Evolutionary conservation across 2,797 vertebrate species (phyloP), one percentile per base, ranked within the genome.

Genomic region (Linurgus olivaceus): DNA sequence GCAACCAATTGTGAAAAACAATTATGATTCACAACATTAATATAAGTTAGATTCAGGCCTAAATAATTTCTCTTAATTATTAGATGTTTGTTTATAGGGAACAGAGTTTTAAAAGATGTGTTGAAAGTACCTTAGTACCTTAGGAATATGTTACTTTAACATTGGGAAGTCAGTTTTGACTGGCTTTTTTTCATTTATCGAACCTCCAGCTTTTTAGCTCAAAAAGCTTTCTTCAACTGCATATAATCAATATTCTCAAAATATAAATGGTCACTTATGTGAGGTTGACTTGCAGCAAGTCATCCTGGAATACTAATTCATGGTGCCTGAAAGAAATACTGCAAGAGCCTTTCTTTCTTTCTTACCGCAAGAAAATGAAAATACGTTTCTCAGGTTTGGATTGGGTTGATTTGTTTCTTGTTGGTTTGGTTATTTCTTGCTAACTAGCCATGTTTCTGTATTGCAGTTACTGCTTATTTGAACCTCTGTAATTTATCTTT

Each of bases 371-470:
- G 45, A 86, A 88, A 77, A 45, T 23, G 17, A 42, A 73, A 90
- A 54, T 11, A 6, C 0, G 0, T 72, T 88, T 35, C 3, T 73
- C 1, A 3, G 20, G 40, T 58, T 83, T 79, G 47, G 17, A 17
- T 70, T 62, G 17, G 18, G 26, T 58, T 28, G 35, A 80, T 42
- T 61, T 59, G 21, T 61, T 89, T 77, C 14, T 40, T 52, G 35
- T 48, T 88, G 29, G 3, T 62, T 90, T 90, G 47, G 11, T 88
- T 81, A 50, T 86, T 86, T 85, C 81, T 70, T 90, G 11, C 63
- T 83, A 83, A 58, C 21, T 7, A 65, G 11, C 18, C 44, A 6
- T 73, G 35, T 73, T 89, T 93, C 37, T 86, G 6, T 70, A 44
- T 44, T 50, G 48, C 58, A 70, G 40, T 58, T 67, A 28, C 17